Percentiles rank a stretch among this genome's conserved stretches.
phyloP scores from a whole-genome alignment of 1,140 invertebrate species.

The Cydia fagiglandana region DNA sequence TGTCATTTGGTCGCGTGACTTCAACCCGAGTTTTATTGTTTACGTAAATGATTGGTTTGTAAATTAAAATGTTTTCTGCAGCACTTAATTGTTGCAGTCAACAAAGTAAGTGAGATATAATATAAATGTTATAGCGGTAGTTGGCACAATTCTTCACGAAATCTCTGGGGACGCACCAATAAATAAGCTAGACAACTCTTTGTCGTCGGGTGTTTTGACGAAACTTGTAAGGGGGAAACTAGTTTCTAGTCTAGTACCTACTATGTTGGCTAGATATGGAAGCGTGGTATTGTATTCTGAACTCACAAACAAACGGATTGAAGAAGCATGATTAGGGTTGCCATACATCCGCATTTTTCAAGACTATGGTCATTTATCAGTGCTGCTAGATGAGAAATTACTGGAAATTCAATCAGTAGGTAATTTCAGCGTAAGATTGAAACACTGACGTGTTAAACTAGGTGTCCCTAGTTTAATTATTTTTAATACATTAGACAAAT shows the following conservation, averaged over 20 bases:
- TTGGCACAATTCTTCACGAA: background rate
- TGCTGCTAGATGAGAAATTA: background rate
- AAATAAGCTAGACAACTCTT: conserved; percentile 6
- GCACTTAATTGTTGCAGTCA: background rate
- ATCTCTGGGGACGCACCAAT: background rate
- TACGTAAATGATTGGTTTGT: conserved; percentile 20
- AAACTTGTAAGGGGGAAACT: background rate
- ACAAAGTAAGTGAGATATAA: background rate
- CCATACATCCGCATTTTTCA: background rate
- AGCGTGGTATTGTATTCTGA: conserved; percentile 1
- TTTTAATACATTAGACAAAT: too few species aligned
- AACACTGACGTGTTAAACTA: too few species aligned
- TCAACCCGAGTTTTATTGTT: conserved; percentile 26
- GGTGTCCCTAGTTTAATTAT: background rate
- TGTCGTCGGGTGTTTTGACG: background rate
- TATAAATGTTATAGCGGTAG: background rate
- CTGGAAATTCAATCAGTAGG: background rate
- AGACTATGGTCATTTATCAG: background rate
- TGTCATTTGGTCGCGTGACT: conserved; percentile 29
- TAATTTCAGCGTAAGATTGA: background rate
- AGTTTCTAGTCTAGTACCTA: conserved; percentile 5
- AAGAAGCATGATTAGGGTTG: background rate
- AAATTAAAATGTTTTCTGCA: conserved; percentile 15
- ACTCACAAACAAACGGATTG: background rate
- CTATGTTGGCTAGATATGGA: background rate